Conservation (phyloP, 2,888 invertebrate species). For the Slavum lentiscoides region DNA sequence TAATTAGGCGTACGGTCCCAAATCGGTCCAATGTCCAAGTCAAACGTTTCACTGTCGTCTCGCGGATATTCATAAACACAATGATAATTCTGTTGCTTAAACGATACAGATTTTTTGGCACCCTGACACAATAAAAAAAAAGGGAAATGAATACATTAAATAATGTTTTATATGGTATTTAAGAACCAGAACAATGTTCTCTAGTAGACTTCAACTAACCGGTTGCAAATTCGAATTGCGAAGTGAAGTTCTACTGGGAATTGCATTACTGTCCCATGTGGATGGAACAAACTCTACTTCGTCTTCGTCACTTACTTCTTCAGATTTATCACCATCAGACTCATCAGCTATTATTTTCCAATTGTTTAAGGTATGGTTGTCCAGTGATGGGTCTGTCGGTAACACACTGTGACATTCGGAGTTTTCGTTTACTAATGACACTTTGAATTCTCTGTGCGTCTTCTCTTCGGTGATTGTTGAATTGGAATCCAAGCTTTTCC, state of each 20-base stretch:
- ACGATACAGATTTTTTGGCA: slow-evolving; percentile 73
- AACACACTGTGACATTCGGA: background rate
- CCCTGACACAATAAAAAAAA: slow-evolving; percentile 60
- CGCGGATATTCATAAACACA: slow-evolving; percentile 83
- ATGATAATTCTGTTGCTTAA: slow-evolving; percentile 81
- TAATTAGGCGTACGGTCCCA: slow-evolving; percentile 57
- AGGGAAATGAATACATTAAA: background rate
- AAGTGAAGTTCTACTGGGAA: slow-evolving; percentile 75
- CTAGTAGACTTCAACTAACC: slow-evolving; percentile 58
- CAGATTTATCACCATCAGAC: slow-evolving; percentile 56
- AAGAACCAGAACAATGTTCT: background rate
- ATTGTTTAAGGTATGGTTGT: slow-evolving; percentile 33
- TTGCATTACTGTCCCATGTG: slow-evolving; percentile 78
- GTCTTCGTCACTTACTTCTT: slow-evolving; percentile 56
- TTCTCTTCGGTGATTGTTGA: slow-evolving; percentile 41
- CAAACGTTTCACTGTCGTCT: slow-evolving; percentile 63
- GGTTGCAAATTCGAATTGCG: slow-evolving; percentile 66
- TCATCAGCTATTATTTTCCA: slow-evolving; percentile 47
- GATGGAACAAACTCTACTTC: slow-evolving; percentile 73
- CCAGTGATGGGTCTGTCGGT: slow-evolving; percentile 10
- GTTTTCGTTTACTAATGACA: slow-evolving; percentile 34
- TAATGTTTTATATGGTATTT: background rate
- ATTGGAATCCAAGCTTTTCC: slow-evolving; percentile 41
- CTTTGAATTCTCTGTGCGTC: slow-evolving; percentile 37
- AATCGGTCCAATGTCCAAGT: slow-evolving; percentile 59